Percentiles rank a stretch among this genome's conserved stretches.
phyloP scores from a whole-genome alignment of 2,888 invertebrate species.

The Rosalia funebris region DNA sequence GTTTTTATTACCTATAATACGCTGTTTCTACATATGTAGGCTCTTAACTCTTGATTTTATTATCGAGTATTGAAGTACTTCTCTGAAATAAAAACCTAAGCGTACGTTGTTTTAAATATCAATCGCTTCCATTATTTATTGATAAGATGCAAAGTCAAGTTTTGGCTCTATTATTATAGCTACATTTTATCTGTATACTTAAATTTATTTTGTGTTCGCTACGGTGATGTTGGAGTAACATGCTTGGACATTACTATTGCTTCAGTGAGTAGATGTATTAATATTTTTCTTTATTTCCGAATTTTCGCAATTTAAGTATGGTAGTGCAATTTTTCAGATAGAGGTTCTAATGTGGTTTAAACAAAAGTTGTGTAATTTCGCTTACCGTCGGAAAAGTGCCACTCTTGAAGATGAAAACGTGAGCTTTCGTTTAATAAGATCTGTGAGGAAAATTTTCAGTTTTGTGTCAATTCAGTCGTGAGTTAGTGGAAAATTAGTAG shows the following conservation, averaged over 20 bases:
- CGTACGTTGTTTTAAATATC: conserved; percentile 10
- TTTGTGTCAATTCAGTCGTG: not conserved
- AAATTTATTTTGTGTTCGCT: not conserved
- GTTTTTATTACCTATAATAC: too few relatives aligned
- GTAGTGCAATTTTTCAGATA: not conserved
- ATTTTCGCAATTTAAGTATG: not conserved
- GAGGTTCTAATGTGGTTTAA: too few relatives aligned
- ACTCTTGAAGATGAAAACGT: not conserved
- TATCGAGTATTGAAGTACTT: conserved; percentile 6
- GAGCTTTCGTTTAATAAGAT: not conserved
- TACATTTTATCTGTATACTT: not conserved
- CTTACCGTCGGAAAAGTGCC: too few relatives aligned
- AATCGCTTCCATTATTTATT: conserved; percentile 8
- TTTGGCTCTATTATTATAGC: conserved; percentile 13
- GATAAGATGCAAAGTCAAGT: conserved; percentile 15
- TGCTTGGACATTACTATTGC: conserved; percentile 8
- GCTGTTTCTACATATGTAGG: not conserved
- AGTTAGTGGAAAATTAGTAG: too few relatives aligned
- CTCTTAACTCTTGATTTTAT: conserved; percentile 6
- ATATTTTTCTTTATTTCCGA: not conserved
- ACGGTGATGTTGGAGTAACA: not conserved
- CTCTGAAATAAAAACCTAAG: not conserved
- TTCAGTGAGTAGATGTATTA: conserved; percentile 2
- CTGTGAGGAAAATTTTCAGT: not conserved
- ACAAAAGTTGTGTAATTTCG: too few relatives aligned